Percentiles rank a stretch among this genome's conserved stretches.
Conservation (phyloP, 1,140 invertebrate species). For the Diorhabda elongata region DNA sequence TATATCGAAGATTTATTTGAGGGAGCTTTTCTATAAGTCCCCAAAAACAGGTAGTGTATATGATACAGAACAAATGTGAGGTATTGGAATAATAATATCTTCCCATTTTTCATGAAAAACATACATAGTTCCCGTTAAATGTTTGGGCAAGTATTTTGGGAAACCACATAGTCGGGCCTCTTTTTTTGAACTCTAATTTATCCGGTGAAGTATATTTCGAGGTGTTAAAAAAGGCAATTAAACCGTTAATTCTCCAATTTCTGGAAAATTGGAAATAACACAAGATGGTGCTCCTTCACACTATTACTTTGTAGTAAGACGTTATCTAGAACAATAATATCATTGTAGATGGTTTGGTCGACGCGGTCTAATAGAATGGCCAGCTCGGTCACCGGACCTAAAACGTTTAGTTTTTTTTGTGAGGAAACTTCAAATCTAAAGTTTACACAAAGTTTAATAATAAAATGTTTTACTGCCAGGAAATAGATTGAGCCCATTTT, state of each 20-base stretch:
- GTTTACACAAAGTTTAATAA: neutral
- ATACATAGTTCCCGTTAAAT: slow-evolving; percentile 18
- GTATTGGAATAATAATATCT: slow-evolving; percentile 22
- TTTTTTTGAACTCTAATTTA: slow-evolving; percentile 13
- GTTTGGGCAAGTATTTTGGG: slow-evolving; percentile 20
- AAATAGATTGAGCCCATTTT: too few relatives aligned
- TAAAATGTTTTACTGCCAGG: too few relatives aligned
- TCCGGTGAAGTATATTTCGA: neutral
- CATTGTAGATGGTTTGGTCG: slow-evolving; percentile 7
- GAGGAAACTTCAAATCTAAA: neutral
- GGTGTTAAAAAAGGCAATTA: slow-evolving; percentile 2
- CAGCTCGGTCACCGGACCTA: slow-evolving; percentile 8
- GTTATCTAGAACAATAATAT: slow-evolving; percentile 37
- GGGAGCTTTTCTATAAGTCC: too few relatives aligned
- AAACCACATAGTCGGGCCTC: slow-evolving; percentile 5
- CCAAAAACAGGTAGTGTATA: too few relatives aligned
- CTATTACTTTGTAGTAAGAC: slow-evolving; percentile 10
- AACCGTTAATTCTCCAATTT: neutral
- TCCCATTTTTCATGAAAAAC: slow-evolving; percentile 5
- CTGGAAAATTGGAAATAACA: neutral
- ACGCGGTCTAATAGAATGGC: slow-evolving; percentile 11
- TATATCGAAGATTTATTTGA: too few relatives aligned
- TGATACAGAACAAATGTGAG: slow-evolving; percentile 17
- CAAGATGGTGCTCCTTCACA: slow-evolving; percentile 18
- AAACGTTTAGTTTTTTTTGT: slow-evolving; percentile 12